Conservation (phyloP, 1,140 invertebrate species). For the Papilio aristodemus region DNA sequence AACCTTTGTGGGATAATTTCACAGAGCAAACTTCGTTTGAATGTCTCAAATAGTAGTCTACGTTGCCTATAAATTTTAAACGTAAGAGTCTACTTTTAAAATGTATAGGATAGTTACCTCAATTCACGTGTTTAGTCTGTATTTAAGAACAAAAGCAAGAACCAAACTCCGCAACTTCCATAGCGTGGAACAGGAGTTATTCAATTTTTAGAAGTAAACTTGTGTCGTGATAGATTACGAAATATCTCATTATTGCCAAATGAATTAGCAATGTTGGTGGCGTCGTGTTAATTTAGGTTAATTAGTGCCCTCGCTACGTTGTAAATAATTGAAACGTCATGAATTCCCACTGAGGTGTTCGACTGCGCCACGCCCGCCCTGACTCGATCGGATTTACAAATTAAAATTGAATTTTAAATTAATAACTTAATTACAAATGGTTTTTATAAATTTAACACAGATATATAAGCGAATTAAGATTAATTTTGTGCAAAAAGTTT, state of each 20-base stretch:
- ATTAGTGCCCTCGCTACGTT: background rate
- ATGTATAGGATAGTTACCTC: background rate
- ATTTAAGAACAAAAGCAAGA: too few species aligned
- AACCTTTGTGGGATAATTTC: background rate
- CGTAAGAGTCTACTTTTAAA: background rate
- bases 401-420: constrained; percentile 5
- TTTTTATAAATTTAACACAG: too few species aligned
- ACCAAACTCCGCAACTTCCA: too few species aligned
- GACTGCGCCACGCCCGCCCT: background rate
- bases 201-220: background rate
- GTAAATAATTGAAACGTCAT: constrained; percentile 17
- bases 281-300: constrained; percentile 11
- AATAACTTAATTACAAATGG: too few species aligned
- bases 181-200: background rate
- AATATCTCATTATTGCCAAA: background rate
- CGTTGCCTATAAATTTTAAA: too few species aligned
- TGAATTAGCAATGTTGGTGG: background rate
- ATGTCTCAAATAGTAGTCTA: background rate
- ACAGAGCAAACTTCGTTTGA: background rate
- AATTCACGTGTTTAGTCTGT: background rate
- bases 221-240: background rate
- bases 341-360: background rate
- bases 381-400: background rate
- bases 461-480: too few species aligned
- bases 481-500: too few species aligned